Evolutionary conservation across 2,888 invertebrate genomes (phyloP), one percentile per base, ranked within the genome.

Genomic region (Cerceris rybyensis): DNA sequence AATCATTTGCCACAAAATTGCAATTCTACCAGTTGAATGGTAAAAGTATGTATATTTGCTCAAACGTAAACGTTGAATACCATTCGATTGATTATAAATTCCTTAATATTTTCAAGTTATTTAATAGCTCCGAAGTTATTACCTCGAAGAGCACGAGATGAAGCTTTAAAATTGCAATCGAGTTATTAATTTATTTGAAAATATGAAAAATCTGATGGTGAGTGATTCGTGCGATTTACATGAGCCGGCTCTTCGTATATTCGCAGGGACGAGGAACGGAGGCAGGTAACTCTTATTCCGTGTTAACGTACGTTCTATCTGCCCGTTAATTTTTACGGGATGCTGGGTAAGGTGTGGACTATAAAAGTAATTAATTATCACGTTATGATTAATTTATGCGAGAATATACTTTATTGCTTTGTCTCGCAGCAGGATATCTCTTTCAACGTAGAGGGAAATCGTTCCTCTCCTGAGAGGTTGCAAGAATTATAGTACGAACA

Each of bases 351-450:
- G 57, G 68, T 58, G 61, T 71, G 50, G 50, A 55, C 43, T 16
- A 50, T 11, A 41, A 61, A 71, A 81, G 81, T 74, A 84, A 84
- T 84, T 84, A 84, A 83, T 84, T 81, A 84, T 73, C 68, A 43
- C n/a, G 42, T 13, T 41, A 64, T 76, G 81, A 84, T 83, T 85
- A 85, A 84, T 84, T 16, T 50, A 28, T 17, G 59, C 71, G 70
- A 54, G 76, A 64, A 78, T 78, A 70, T 54, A 78, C 55, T 17
- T 54, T 71, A 73, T 75, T 75, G 66, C 77, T 74, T 68, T 63
- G 64, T 72, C 57, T 76, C 78, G 55, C 81, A 66, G 55, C 78
- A 28, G 75, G 73, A 67, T 72, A 81, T 81, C 76, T 73, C 66
- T 80, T 83, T 83, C 69, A 68, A 68, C 70, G 73, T 39, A 39